A percentile compares a stretch with the other conserved stretches of the same genome.
Conservation (phyloP, 2,113 vertebrate genomes). For the Oenanthe oenanthe region DNA sequence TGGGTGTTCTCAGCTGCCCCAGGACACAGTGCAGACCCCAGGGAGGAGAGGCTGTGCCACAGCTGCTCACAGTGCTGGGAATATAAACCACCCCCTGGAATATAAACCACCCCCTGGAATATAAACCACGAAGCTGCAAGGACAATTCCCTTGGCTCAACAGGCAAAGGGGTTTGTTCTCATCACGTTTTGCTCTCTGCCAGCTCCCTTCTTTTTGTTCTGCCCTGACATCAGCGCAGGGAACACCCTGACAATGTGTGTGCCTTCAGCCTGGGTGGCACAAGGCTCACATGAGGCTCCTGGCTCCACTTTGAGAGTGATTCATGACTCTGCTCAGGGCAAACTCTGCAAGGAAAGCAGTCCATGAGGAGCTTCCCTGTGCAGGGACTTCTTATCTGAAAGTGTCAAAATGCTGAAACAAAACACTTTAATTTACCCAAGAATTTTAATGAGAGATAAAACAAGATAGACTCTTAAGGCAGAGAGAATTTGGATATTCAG, state of each 20-base stretch:
- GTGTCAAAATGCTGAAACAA: background rate
- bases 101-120: fast-evolving
- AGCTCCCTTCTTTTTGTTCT: background rate
- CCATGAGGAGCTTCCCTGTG: background rate
- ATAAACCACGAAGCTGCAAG: background rate
- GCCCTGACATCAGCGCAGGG: background rate
- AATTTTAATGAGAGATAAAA: background rate
- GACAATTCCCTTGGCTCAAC: background rate
- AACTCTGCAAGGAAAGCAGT: background rate
- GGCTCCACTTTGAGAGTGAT: background rate
- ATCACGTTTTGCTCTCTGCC: fast-evolving
- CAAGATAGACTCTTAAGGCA: background rate
- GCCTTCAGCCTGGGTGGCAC: background rate
- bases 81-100: fast-evolving
- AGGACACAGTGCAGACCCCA: background rate
- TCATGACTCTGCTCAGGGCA: background rate
- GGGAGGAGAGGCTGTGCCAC: background rate
- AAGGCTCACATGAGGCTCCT: background rate
- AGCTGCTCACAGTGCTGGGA: background rate
- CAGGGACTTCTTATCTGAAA: background rate
- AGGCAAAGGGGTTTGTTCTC: background rate
- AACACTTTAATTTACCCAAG: background rate
- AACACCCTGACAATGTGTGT: background rate
- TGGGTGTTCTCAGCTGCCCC: background rate
- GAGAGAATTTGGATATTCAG: background rate